Evolutionary conservation across 2,113 vertebrate genomes (phyloP).

Genomic region (Perca schrenkii): DNA sequence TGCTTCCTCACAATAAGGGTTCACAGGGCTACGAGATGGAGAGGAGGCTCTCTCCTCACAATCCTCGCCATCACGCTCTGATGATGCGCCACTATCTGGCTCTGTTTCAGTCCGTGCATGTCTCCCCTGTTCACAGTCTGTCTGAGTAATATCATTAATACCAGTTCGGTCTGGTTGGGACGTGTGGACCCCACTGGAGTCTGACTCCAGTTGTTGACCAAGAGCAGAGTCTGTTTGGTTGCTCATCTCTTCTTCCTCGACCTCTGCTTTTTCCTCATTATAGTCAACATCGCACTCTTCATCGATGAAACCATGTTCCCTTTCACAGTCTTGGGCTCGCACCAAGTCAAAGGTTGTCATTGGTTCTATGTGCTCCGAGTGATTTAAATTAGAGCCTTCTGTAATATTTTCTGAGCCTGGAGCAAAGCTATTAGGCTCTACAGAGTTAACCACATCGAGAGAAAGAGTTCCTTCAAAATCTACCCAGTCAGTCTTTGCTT

Average conservation of each 20-base stretch:
- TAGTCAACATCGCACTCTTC: slow-evolving; percentile 64
- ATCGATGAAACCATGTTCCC: slow-evolving; percentile 75
- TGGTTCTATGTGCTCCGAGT: slow-evolving; percentile 29
- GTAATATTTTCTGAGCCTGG: slow-evolving; percentile 24
- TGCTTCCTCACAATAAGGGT: slow-evolving; percentile 63
- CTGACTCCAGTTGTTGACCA: slow-evolving; percentile 74
- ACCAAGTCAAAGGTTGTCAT: slow-evolving; percentile 55
- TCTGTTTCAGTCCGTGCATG: slow-evolving; percentile 75
- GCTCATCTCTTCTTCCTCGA: slow-evolving; percentile 70
- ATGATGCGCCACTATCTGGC: slow-evolving; percentile 77
- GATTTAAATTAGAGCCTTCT: slow-evolving; percentile 26
- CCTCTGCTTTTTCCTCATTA: slow-evolving; percentile 33
- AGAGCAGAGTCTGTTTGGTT: slow-evolving; percentile 73
- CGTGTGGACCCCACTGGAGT: slow-evolving; percentile 79
- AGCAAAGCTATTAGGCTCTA: slow-evolving; percentile 35
- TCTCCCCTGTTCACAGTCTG: slow-evolving; percentile 58
- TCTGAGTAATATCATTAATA: slow-evolving; percentile 55
- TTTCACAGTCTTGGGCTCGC: slow-evolving; percentile 72
- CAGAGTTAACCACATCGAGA: slow-evolving; percentile 40
- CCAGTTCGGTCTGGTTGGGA: slow-evolving; percentile 73
- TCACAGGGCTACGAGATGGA: slow-evolving; percentile 51
- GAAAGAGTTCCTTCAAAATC: slow-evolving; percentile 65
- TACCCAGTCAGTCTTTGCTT: slow-evolving; percentile 11
- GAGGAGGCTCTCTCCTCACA: slow-evolving; percentile 49
- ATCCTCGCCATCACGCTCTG: slow-evolving; percentile 67